Evolutionary conservation across 2,113 vertebrate species (phyloP), one percentile per base, ranked within the genome.

Genomic region (Peucedramus taeniatus): DNA sequence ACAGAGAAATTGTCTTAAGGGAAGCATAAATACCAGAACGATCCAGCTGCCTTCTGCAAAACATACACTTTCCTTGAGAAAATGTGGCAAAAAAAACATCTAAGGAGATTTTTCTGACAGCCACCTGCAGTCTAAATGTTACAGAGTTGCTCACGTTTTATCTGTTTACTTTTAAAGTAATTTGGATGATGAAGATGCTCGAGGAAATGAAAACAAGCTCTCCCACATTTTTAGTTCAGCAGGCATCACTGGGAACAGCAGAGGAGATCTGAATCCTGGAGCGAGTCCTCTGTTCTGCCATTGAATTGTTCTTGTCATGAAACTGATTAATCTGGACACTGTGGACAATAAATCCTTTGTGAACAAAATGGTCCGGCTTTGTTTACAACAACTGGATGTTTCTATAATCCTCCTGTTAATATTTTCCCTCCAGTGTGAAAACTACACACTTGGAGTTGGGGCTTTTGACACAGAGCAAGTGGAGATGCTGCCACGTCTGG

Each of bases 341-440:
- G 53, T 5, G 5, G 96, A 97, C 96, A 98, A 97, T 89, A 96
- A 95, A 97, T 90, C 88, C 95, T 90, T 85, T 97, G 95, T 95
- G 84, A 95, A 87, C 66, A 61, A 94, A 97, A 94, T 21, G 23
- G 59, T 90, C 80, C 89, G 75, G 90, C 78, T 97, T 87, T 96
- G 94, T 96, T 96, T 97, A 95, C 76, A 90, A 93, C 90, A 95
- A 85, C 77, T 94, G 97, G 95, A 79, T 92, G 90, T 91, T 96
- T 91, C 96, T 77, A 53, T 93, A 97, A 95, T 96, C 89, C 91
- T 91, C 86, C 75, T 15, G 13, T 91, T 95, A 96, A 87, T 80
- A 74, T 96, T 87, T 93, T 94, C 83, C 75, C 63, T 95, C 44
- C 78, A 39, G 42, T 31, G 82, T 13, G 39, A 96, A 85, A 96